These are phyloP conservation scores for Sphenopsis melanotis DNA, from an alignment of 2,797 vertebrate genomes.

Conservation along the genomic window DNA sequence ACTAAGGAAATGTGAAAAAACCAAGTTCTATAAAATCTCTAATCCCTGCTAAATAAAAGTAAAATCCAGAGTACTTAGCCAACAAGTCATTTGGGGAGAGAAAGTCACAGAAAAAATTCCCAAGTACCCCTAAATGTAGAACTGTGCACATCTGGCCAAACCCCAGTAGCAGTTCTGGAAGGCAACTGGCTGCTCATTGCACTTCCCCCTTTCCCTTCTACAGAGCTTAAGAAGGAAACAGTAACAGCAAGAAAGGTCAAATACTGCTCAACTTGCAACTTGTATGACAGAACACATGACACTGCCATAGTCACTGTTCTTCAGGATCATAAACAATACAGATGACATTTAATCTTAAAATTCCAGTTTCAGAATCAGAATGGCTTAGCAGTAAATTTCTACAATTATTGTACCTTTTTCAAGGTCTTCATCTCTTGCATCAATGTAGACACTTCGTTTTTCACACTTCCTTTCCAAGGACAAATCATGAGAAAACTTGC, in stretches of 20 bases:
- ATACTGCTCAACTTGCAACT: not conserved
- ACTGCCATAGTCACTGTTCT: not conserved
- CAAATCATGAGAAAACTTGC: slow-evolving; percentile 97
- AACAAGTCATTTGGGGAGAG: not conserved
- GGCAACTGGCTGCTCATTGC: not conserved
- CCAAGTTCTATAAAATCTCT: not conserved
- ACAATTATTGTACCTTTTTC: slow-evolving; percentile 83
- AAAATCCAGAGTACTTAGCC: not conserved
- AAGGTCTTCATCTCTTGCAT: slow-evolving; percentile 92
- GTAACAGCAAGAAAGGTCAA: not conserved
- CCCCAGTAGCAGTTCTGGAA: not conserved
- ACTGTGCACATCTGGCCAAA: not conserved
- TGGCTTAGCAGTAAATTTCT: not conserved
- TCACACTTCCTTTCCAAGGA: slow-evolving; percentile 95
- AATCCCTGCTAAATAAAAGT: not conserved
- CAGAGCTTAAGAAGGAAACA: not conserved
- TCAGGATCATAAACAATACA: not conserved
- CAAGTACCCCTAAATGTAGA: not conserved
- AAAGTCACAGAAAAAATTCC: not conserved
- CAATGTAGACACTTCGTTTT: slow-evolving; percentile 93
- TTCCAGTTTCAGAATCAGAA: not conserved
- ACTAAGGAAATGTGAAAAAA: not conserved
- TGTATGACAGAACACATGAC: rapidly evolving
- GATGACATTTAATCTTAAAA: not conserved
- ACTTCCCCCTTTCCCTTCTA: not conserved